Conservation (phyloP, 2,797 vertebrate genomes). For the Malurus splendens region DNA sequence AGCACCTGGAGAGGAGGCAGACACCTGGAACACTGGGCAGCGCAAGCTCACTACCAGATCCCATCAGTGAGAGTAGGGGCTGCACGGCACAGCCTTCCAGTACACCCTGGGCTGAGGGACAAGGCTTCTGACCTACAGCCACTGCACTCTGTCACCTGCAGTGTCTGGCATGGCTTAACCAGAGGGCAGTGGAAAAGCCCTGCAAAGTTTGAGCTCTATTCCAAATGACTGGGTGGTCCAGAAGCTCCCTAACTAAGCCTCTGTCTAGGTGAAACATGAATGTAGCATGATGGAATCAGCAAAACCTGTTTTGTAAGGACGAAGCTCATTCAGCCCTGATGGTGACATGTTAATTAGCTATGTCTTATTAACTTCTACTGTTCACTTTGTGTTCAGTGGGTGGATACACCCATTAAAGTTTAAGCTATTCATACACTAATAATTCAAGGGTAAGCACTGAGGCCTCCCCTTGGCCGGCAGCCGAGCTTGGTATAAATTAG, state of each 20-base stretch:
- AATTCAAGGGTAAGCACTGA: neutral
- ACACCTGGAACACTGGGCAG: neutral
- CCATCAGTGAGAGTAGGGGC: neutral
- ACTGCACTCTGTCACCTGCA: neutral
- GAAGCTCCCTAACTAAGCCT: neutral
- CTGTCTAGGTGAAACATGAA: neutral
- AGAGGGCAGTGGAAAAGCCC: neutral
- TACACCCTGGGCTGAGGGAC: neutral
- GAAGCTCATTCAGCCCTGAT: neutral
- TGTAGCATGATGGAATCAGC: rapidly evolving
- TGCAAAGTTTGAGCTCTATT: neutral
- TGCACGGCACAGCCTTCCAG: rapidly evolving
- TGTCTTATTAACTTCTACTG: neutral
- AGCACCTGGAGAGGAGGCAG: neutral
- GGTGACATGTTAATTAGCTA: neutral
- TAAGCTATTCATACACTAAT: neutral
- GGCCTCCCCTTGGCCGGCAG: neutral
- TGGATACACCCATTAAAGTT: neutral
- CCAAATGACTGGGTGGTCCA: neutral
- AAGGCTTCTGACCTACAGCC: neutral
- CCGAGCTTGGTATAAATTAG: neutral
- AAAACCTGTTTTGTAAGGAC: neutral
- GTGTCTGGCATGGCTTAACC: rapidly evolving
- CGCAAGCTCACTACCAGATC: neutral
- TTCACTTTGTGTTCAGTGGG: neutral